Base-by-base conservation (phyloP, 2,113 vertebrate species). In the Parotia lawesii region DNA sequence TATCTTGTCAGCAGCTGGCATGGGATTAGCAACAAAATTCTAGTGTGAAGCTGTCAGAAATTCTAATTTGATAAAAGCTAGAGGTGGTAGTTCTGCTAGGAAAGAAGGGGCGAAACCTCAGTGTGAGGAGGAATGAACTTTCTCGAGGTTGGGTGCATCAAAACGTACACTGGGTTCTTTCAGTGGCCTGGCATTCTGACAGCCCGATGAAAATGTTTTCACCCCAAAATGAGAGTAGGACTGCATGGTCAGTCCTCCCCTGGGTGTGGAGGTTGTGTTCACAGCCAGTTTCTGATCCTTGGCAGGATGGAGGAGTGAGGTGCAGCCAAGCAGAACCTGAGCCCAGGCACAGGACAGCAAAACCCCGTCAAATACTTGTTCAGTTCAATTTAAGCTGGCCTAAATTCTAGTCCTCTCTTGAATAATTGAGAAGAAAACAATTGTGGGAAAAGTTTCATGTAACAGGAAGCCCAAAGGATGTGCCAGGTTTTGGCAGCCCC, bases 221-320 rank as follows among this genome's bases (percentile, higher is more conserved):
- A 35, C 21, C n/a, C 0, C 4, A 8, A 44, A 28, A 65, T 28
- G 38, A 13, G 37, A 35, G 37, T 1, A n/a, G 53, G 53, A 8
- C 10, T 0, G 0, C 3, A 0, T 5, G 28, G 15, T 21, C 51
- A 71, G 15, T 21, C 8, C n/a, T 66, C 9, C 15, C 42, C 21
- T 47, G 38, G 80, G 28, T 6, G 29, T 50, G 65, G 13, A 77
- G 28, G 11, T 2, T 12, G 5, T 24, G 27, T 5, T 89, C 73
- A 38, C 11, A 78, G 24, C 4, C 85, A 51, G 27, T 13, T 85
- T 58, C 61, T 81, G 69, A 27, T 12, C 50, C 70, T 29, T 62
- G 57, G 51, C 33, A 81, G 77, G 38, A 13, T 2, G 0, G 1
- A 77, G 31, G 31, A 87, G 20, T 14, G 28, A 72, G 47, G 31